Base-by-base conservation (phyloP, 64 coral and sea anemone species). In the Stylophora pistillata region DNA sequence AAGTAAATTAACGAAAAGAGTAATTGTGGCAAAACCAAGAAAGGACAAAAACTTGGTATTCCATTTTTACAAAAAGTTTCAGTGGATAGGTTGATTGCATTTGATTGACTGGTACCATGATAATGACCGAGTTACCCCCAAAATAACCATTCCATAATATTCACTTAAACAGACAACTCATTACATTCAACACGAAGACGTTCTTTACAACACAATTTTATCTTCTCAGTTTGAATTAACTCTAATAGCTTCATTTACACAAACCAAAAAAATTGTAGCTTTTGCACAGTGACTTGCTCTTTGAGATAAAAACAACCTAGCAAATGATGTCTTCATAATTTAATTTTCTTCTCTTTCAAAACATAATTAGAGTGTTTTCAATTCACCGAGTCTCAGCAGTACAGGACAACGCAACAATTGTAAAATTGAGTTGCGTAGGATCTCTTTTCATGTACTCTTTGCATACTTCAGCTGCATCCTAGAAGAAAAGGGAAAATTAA, bases 401-500 rank as follows among this genome's bases (percentile, higher is more conserved):
- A 14, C 79, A 25, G 52, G 59, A 72, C 65, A 99, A 72, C 1
- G 97, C 97, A 30, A 99, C 89, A 5, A 99, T 90, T 77, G 87
- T 95, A 64, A 99, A 99, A 69, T 78, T 83, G 0, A 95, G 17
- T 74, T 92, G 78, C 28, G 68, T 76, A 30, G 97, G 97, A 72
- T 99, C 93, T 70, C 97, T 92, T 65, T 57, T 89, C 97, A 99
- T 93, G 58, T 93, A 99, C n/a, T 93, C 93, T 73, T 85, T 87
- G 74, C 97, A 99, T 23, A 99, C 88, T 53, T 86, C 86, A 0
- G 97, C 93, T 86, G 89, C 97, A 90, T 99, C 97, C 97, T 99
- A 71, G 9, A 58, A 88, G 53, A 59, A 74, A 71, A 34, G 55
- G 87, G 30, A 76, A 28, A 34, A 65, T 53, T 21, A 16, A 14